Conservation (phyloP, 1,140 invertebrate species). For the Manduca sexta region DNA sequence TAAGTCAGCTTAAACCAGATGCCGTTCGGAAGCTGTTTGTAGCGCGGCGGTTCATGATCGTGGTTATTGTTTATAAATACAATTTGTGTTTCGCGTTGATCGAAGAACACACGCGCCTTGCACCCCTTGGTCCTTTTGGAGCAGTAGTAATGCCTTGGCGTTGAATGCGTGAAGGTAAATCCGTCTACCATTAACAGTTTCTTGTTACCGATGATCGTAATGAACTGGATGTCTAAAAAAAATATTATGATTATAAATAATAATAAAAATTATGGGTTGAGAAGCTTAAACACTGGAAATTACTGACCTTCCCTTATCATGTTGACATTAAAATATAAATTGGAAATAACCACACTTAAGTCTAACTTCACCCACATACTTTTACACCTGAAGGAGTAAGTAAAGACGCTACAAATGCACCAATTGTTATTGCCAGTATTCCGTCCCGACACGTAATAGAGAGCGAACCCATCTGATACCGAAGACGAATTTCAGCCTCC, state of each 20-base stretch:
- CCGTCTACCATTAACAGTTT: constrained; percentile 12
- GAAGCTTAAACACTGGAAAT: too few relatives aligned
- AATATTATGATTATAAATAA: neutral
- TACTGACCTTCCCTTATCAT: too few relatives aligned
- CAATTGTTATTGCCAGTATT: too few relatives aligned
- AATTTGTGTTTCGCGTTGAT: constrained; percentile 18
- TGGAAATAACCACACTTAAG: too few relatives aligned
- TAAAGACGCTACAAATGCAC: too few relatives aligned
- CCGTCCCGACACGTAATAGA: too few relatives aligned
- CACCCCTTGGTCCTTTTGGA: constrained; percentile 40
- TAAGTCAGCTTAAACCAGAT: constrained; percentile 9
- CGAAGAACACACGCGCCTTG: constrained; percentile 33
- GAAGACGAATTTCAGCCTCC: too few relatives aligned
- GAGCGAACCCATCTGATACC: too few relatives aligned
- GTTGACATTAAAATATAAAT: too few relatives aligned
- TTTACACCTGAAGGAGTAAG: too few relatives aligned
- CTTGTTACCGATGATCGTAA: neutral
- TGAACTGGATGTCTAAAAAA: constrained; percentile 1
- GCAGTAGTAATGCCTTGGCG: constrained; percentile 37
- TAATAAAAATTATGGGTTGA: too few relatives aligned
- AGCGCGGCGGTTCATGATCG: constrained; percentile 33
- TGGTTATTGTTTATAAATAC: constrained; percentile 20
- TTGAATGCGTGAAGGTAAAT: constrained; percentile 25
- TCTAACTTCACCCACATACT: too few relatives aligned
- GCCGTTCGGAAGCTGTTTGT: constrained; percentile 5